These are phyloP conservation scores for Drosophila lacertosa DNA, from an alignment of 1,140 invertebrate species.

Conservation along the genomic window DNA sequence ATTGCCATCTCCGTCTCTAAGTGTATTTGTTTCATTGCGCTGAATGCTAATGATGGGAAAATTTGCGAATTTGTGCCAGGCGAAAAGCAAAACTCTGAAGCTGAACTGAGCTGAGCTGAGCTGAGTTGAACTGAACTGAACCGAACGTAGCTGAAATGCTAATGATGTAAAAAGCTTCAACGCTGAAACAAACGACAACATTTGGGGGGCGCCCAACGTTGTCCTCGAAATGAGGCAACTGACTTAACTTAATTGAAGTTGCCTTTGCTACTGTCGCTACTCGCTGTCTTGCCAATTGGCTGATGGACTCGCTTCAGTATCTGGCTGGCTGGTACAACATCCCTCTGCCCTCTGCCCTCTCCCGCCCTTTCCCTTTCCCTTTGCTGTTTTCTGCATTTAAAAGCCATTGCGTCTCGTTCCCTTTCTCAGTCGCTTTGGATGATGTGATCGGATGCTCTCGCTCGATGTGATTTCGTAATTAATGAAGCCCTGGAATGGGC, in stretches of 20 bases:
- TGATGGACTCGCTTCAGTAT: constrained; percentile 24
- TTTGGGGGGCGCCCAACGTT: constrained; percentile 35
- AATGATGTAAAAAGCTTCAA: constrained; percentile 78
- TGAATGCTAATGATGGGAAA: constrained; percentile 83
- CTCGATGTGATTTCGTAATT: constrained; percentile 79
- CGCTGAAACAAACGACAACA: constrained; percentile 81
- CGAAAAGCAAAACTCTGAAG: constrained; percentile 2
- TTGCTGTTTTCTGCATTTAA: constrained; percentile 59
- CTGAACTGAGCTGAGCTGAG: constrained; percentile 1
- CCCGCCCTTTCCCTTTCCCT: background rate
- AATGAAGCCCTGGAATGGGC: constrained; percentile 67
- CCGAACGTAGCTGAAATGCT: constrained; percentile 69
- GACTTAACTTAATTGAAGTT: constrained; percentile 83
- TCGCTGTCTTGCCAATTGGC: constrained; percentile 36
- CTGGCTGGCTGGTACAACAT: no score
- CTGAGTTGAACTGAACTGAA: constrained; percentile 48
- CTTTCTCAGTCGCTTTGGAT: constrained; percentile 33
- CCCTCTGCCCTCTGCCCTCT: background rate
- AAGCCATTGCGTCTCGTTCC: constrained; percentile 33
- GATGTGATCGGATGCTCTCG: constrained; percentile 72
- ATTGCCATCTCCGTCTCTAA: constrained; percentile 52
- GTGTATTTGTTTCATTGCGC: constrained; percentile 82
- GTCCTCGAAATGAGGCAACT: constrained; percentile 76
- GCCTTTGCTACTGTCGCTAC: constrained; percentile 34
- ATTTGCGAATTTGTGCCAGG: constrained; percentile 76